Evolutionary conservation across 2,888 invertebrate genomes (phyloP), one percentile per base, ranked within the genome.

Genomic region (Emesis russula): DNA sequence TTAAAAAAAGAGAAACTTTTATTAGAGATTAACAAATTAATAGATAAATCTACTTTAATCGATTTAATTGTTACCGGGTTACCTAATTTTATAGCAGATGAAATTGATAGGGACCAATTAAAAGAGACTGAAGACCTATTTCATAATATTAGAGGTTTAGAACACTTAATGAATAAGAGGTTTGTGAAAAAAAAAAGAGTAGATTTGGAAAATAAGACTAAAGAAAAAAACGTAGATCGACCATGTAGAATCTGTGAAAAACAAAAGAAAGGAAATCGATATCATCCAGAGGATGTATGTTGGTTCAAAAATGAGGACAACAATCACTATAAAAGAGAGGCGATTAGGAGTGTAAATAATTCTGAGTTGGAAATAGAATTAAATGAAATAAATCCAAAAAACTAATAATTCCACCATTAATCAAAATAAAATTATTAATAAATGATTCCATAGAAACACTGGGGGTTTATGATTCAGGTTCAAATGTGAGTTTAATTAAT

Each of bases 391-490:
- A 3, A 44, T 44, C 44, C 13, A 44, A 44, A 44, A 44, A 44
- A 44, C 44, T 44, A 44, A 13, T 44, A 44, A 11, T 44, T 11
- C 44, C 80, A 33, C 48, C 48, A 74, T 41, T 53, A 6, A 11
- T 66, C 15, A 66, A 70, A 66, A 75, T 90, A 38, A 75, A 36
- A 74, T 18, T 73, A 38, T 0, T 3, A 36, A 48, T 36, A 63
- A 58, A 95, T 93, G 86, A 95, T 33, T 88, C 80, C 3, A 68
- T 95, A 81, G 74, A 95, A 81, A 78, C 44, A 15, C 70, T 9
- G 0, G 95, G 94, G 53, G 74, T 95, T n/a, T 95, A 95, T 91
- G 95, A 95, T 82, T 94, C 95, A 31, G 95, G 95, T 2, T 95
- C 95, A 5, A 95, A 95, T 90, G 92, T 95, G 2, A 91, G 91